phyloP scores from a whole-genome alignment of 1,140 invertebrate species.

The Bombus turneri region DNA sequence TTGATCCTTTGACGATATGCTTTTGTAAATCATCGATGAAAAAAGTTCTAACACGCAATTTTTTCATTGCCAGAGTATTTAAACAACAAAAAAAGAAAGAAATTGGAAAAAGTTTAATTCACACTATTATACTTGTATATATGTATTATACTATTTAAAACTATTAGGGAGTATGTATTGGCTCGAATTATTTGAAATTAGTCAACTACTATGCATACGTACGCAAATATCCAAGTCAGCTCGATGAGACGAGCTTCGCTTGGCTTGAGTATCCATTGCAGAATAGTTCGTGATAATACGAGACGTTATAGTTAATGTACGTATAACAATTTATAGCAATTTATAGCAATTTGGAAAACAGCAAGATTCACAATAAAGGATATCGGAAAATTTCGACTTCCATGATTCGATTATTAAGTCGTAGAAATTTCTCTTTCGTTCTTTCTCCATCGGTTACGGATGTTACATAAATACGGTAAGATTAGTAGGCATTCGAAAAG shows the following conservation, averaged over 20 bases:
- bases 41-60: background rate
- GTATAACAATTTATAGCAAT: background rate
- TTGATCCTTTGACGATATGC: background rate
- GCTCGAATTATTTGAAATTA: background rate
- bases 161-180: no score
- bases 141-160: no score
- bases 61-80: no score
- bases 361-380: background rate
- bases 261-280: background rate
- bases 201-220: no score
- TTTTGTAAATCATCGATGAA: background rate
- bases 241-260: background rate
- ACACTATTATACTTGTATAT: no score
- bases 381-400: background rate
- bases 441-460: slow-evolving; percentile 42
- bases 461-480: slow-evolving; percentile 31
- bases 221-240: background rate
- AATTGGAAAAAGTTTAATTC: background rate
- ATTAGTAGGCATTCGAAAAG: slow-evolving; percentile 29
- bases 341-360: background rate
- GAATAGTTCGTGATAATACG: no score
- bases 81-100: background rate
- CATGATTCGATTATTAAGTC: slow-evolving; percentile 30
- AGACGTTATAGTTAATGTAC: background rate
- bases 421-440: slow-evolving; percentile 64